Evolutionary conservation across 2,797 vertebrate species (phyloP).

Genomic region (Petrocephalus schoutedeni): DNA sequence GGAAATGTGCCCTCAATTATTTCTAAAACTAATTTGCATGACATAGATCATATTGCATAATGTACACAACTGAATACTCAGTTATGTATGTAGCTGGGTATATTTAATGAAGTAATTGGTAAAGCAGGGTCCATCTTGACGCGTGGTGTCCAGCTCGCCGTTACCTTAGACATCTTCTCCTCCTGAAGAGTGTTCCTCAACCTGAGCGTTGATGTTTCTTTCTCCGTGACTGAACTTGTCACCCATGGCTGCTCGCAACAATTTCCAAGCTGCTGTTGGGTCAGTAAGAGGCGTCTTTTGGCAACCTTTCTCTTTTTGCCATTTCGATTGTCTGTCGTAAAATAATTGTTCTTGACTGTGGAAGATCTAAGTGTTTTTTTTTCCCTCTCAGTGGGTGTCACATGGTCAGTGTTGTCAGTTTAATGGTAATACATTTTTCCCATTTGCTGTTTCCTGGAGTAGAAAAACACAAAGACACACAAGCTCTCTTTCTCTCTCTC

Average conservation of each 20-base stretch:
- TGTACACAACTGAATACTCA: background rate
- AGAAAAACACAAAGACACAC: background rate
- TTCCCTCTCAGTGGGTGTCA: background rate
- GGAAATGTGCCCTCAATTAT: background rate
- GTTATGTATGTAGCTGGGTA: background rate
- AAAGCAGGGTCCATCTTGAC: background rate
- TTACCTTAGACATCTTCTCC: background rate
- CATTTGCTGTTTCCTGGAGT: background rate
- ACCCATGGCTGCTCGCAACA: background rate
- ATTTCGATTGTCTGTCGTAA: background rate
- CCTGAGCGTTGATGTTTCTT: background rate
- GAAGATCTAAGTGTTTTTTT: conserved; percentile 19
- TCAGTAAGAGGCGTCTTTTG: background rate
- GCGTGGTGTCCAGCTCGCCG: background rate
- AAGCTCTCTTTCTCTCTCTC: too few relatives aligned
- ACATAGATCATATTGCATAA: background rate
- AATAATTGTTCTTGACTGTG: background rate
- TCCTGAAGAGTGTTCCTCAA: background rate
- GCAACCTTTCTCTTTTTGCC: background rate
- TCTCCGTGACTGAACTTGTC: background rate
- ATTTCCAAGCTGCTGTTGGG: background rate
- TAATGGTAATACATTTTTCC: background rate
- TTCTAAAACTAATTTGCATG: background rate
- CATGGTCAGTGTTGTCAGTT: background rate
- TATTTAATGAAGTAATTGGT: background rate